Conservation (phyloP, 1,140 invertebrate species). For the Leucophenga varia region DNA sequence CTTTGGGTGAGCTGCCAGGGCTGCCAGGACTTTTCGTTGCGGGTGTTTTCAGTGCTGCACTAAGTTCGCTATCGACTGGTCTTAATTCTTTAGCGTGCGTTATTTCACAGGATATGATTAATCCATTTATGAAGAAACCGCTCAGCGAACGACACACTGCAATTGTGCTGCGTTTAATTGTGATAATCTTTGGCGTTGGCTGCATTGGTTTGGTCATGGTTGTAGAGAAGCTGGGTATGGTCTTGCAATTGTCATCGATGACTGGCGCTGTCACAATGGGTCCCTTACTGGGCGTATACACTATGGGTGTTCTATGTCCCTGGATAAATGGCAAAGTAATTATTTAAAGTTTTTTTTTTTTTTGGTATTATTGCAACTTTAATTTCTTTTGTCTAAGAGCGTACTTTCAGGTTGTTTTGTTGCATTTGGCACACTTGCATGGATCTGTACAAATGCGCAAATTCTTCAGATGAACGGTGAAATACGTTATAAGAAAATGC, state of each 20-base stretch:
- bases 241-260: conserved; percentile 70
- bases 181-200: conserved; percentile 66
- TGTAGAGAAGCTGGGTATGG: conserved; percentile 73
- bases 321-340: conserved; percentile 74
- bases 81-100: conserved; percentile 90
- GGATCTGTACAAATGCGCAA: conserved; percentile 60
- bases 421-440: conserved; percentile 32
- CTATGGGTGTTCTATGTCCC: conserved; percentile 79
- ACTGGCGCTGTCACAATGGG: conserved; percentile 72
- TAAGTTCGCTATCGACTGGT: conserved; percentile 89
- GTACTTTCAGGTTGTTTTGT: conserved; percentile 31
- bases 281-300: conserved; percentile 78
- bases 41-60: conserved; percentile 81
- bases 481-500: conserved; percentile 64
- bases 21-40: conserved; percentile 81
- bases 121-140: conserved; percentile 63
- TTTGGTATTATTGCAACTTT: background rate
- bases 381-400: conserved; percentile 26
- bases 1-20: conserved; percentile 70
- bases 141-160: conserved; percentile 67
- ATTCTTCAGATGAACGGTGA: conserved; percentile 65
- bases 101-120: conserved; percentile 79
- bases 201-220: conserved; percentile 69
- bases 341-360: background rate
- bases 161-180: conserved; percentile 68